Evolutionary conservation across 2,797 vertebrate species (phyloP).

Genomic region (Syndactyla subalaris): DNA sequence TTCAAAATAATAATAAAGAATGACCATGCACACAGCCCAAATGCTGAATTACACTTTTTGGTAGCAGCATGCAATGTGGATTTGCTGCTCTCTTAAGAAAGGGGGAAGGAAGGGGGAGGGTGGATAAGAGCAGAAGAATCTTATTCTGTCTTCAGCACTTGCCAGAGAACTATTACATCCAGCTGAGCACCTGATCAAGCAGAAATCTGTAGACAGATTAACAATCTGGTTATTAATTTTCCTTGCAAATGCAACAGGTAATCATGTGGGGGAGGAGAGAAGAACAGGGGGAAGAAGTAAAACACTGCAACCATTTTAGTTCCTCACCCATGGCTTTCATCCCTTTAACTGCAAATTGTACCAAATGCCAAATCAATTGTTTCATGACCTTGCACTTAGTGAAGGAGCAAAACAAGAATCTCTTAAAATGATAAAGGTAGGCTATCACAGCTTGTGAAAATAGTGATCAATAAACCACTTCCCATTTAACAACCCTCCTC

Average conservation of each 20-base stretch:
- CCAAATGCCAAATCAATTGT: conserved; percentile 38
- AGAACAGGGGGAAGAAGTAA: neutral
- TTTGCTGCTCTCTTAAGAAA: neutral
- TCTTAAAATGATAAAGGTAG: conserved; percentile 38
- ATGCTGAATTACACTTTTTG: neutral
- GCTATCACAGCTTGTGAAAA: conserved; percentile 10
- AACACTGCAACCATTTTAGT: neutral
- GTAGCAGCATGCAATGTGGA: neutral
- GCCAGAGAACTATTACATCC: neutral
- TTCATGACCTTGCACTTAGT: conserved; percentile 46
- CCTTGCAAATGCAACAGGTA: neutral
- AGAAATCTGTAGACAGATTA: neutral
- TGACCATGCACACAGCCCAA: neutral
- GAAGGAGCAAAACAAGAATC: conserved; percentile 41
- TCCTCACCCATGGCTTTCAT: neutral
- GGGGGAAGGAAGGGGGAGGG: neutral
- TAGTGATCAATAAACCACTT: conserved; percentile 46
- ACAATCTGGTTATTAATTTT: neutral
- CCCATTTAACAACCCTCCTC: neutral
- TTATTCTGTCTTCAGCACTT: neutral
- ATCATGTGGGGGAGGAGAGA: neutral
- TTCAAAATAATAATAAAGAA: neutral
- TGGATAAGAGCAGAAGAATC: neutral
- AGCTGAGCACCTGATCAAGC: neutral
- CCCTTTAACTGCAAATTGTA: conserved; percentile 21